Evolutionary conservation across 2,888 invertebrate species (phyloP), one percentile per base, ranked within the genome.

Genomic region (Chloromyia formosa): DNA sequence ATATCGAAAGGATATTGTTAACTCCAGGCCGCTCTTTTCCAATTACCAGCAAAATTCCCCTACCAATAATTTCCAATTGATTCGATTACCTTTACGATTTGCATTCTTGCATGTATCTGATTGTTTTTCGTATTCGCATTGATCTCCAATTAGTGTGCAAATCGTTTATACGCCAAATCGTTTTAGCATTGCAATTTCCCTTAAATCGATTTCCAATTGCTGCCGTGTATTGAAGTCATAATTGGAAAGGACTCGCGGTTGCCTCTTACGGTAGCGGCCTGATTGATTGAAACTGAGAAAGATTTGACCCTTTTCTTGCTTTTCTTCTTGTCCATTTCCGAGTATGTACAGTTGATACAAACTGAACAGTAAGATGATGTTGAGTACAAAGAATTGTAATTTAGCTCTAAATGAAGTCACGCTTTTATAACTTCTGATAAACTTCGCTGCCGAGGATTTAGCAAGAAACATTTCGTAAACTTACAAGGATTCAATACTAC

Each of bases 101-200:
- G 71, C 71, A 71, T 71, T 71, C 71, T 40, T 56, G 56, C 71
- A 71, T 71, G 71, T 42, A 20, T 40, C 42, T 56, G 56, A 71
- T 71, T 71, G 71, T 71, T 18, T 71, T 27, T 16, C 12, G 40
- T 35, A 35, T 56, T 22, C 58, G 22, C 40, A 58, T 35, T 66
- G n/a, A 22, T 53, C 56, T 12, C 71, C 71, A 58, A 71, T 71
- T 71, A 71, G 71, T 58, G 71, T 71, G 71, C 49, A 66, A 71
- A 71, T 35, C 71, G 71, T 71, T 71, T 71, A 71, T 71, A 22
- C 71, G 71, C 56, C 58, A 71, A 71, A 71, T 56, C 71, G 71
- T 40, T 71, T 71, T 35, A 56, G 71, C 40, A 14, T 71, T 71
- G 35, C 71, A 56, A 58, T 71, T 71, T 58, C 23, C 42, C 20